These are phyloP conservation scores for Zoroaster sp. DNA, from an alignment of 53 echinoderm and acorn worm species.

Conservation along the genomic window DNA sequence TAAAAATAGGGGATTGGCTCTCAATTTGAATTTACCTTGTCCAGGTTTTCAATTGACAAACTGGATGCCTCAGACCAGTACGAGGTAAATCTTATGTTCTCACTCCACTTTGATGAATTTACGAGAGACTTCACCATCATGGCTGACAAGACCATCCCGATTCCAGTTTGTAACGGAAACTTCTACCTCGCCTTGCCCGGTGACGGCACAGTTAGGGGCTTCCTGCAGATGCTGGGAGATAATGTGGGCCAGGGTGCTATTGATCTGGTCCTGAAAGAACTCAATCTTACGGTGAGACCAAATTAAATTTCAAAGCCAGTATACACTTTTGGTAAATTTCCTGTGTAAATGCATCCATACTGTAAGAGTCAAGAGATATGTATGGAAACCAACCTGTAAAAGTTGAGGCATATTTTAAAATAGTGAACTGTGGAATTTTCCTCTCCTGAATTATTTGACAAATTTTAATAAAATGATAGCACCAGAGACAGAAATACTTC, in stretches of 20 bases:
- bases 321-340: too few relatives aligned
- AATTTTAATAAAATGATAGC: too few relatives aligned
- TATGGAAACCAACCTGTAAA: too few relatives aligned
- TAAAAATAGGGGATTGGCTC: not conserved
- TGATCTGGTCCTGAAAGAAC: not conserved
- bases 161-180: slow-evolving; percentile 34
- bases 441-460: too few relatives aligned
- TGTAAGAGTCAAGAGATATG: too few relatives aligned
- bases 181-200: slow-evolving; percentile 43
- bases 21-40: not conserved
- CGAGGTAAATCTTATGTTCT: slow-evolving; percentile 17
- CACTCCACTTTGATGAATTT: not conserved
- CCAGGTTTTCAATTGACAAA: slow-evolving; percentile 53
- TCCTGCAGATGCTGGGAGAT: slow-evolving; percentile 28
- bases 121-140: slow-evolving; percentile 13
- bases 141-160: not conserved
- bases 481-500: too few relatives aligned
- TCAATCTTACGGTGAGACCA: not conserved
- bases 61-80: slow-evolving; percentile 31
- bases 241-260: slow-evolving; percentile 44
- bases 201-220: slow-evolving; percentile 37
- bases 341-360: too few relatives aligned
- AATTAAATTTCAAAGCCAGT: not conserved
- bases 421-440: too few relatives aligned
- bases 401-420: too few relatives aligned